Evolutionary conservation across 2,113 vertebrate species (phyloP).

Genomic region (Alethe castanea): DNA sequence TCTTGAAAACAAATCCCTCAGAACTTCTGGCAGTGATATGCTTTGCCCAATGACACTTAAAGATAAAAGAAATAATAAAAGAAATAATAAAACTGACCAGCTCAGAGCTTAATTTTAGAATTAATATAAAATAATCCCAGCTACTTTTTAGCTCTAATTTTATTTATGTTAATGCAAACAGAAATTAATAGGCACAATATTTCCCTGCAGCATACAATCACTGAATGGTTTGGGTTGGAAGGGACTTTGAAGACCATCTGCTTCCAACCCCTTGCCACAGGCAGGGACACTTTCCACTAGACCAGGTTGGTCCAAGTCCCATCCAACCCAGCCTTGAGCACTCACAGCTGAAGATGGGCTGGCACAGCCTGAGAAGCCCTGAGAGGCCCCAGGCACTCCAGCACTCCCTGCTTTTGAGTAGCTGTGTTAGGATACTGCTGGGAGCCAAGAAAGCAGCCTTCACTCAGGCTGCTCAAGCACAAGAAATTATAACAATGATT

Average conservation of each 20-base stretch:
- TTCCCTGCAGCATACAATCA: not conserved
- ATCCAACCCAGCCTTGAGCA: not conserved
- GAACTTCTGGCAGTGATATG: not conserved
- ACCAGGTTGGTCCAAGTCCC: not conserved
- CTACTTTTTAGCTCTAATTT: not conserved
- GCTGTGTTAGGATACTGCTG: no score
- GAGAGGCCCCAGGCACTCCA: not conserved
- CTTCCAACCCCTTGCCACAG: not conserved
- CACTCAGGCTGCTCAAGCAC: no score
- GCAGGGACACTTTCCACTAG: not conserved
- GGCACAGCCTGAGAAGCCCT: not conserved
- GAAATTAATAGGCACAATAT: not conserved
- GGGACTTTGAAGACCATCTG: not conserved
- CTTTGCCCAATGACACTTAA: not conserved
- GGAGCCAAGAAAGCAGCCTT: no score
- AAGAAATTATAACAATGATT: no score
- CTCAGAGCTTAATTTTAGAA: not conserved
- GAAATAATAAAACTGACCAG: not conserved
- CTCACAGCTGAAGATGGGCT: not conserved
- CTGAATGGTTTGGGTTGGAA: not conserved
- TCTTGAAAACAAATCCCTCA: not conserved
- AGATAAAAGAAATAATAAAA: not conserved
- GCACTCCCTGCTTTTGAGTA: not conserved
- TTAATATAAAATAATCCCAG: not conserved
- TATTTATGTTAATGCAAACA: not conserved